Conservation (phyloP, 2,888 invertebrate genomes). For the Anoplius nigerrimus region DNA sequence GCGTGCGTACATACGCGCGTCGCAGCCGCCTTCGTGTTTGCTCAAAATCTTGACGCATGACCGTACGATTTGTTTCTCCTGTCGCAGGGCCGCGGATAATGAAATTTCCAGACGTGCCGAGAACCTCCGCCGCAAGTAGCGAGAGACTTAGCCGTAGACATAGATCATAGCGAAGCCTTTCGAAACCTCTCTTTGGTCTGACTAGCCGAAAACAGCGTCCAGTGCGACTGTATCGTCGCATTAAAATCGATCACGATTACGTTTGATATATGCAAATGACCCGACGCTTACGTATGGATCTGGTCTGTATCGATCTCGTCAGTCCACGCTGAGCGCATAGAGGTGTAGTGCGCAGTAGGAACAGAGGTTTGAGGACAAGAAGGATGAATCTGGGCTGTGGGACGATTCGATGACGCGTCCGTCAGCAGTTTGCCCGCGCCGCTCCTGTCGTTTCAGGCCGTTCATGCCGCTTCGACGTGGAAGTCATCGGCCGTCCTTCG, state of each 20-base stretch:
- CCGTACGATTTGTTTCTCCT: slow-evolving; percentile 52
- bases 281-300: too few species aligned
- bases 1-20: slow-evolving; percentile 37
- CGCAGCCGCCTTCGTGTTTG: slow-evolving; percentile 58
- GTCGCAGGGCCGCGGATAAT: slow-evolving; percentile 42
- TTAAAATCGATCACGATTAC: too few species aligned
- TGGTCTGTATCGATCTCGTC: background rate
- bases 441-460: slow-evolving; percentile 49
- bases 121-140: background rate
- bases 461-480: slow-evolving; percentile 43
- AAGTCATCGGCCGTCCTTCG: slow-evolving; percentile 68
- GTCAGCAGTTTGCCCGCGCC: slow-evolving; percentile 12
- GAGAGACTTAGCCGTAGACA: too few species aligned
- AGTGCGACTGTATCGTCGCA: too few species aligned
- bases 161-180: too few species aligned
- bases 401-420: background rate
- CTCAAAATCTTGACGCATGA: slow-evolving; percentile 67
- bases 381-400: background rate
- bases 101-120: background rate
- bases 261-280: too few species aligned
- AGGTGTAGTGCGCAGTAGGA: too few species aligned
- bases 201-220: too few species aligned
- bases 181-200: too few species aligned
- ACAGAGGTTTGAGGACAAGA: too few species aligned
- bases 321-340: too few species aligned